These are phyloP conservation scores for Sinella curviseta DNA, from an alignment of 1,140 invertebrate genomes.

Conservation along the genomic window DNA sequence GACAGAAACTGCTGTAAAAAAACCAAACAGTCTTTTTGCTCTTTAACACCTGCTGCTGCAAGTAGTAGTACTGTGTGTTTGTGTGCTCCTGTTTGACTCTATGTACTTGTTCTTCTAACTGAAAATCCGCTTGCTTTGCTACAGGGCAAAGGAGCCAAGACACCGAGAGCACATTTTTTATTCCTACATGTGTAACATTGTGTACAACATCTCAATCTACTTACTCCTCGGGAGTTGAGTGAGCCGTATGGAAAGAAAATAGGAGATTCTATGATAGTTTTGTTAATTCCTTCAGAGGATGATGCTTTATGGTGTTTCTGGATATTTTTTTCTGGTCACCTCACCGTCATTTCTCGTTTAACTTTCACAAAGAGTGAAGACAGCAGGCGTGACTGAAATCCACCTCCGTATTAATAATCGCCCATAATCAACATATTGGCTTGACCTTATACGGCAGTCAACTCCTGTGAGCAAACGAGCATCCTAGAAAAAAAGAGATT, in stretches of 20 bases:
- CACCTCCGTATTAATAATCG: conserved; percentile 7
- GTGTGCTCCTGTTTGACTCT: background rate
- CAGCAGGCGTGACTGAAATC: conserved; percentile 21
- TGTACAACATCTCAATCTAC: conserved; percentile 10
- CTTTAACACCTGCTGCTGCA: conserved; percentile 19
- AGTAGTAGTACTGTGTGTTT: too few species aligned
- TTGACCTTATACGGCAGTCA: conserved; percentile 5
- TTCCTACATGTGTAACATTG: conserved; percentile 15
- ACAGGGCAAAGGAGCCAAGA: conserved; percentile 10
- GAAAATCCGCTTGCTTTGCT: background rate
- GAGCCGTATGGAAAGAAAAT: background rate
- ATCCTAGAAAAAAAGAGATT: too few species aligned
- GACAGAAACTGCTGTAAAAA: background rate
- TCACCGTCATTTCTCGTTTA: background rate
- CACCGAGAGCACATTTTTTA: conserved; percentile 18
- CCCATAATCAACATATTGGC: background rate
- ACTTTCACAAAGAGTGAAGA: background rate
- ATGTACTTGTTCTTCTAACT: background rate
- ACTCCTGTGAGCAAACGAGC: too few species aligned
- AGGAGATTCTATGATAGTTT: background rate
- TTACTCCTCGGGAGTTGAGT: too few species aligned
- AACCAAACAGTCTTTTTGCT: background rate
- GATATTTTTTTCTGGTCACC: background rate
- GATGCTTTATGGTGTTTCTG: background rate
- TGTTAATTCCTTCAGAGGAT: background rate